Evolutionary conservation across 2,888 invertebrate genomes (phyloP).

Genomic region (Deilephila elpenor): DNA sequence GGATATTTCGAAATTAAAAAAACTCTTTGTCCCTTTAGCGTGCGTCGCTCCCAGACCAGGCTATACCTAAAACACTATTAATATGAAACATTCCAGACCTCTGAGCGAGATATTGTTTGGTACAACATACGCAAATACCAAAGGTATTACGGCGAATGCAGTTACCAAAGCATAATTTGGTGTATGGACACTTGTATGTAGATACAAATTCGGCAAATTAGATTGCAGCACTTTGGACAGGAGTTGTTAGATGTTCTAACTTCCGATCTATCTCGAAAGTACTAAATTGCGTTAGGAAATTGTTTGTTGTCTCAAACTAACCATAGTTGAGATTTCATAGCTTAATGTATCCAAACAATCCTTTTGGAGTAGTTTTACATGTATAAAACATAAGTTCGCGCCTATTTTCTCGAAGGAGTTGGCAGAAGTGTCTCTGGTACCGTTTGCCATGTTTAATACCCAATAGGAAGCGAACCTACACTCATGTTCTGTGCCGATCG

Average conservation of each 20-base stretch:
- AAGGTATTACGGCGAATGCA: background rate
- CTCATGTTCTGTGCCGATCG: no score
- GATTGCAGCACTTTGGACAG: slow-evolving; percentile 45
- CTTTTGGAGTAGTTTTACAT: background rate
- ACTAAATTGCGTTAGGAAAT: slow-evolving; percentile 54
- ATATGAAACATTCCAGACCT: slow-evolving; percentile 36
- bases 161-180: background rate
- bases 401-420: no score
- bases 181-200: background rate
- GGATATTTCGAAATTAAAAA: background rate
- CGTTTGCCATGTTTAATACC: no score
- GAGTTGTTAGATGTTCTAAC: slow-evolving; percentile 49
- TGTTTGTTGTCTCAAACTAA: slow-evolving; percentile 41
- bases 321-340: slow-evolving; percentile 9
- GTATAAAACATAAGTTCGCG: no score
- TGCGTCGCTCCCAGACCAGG: background rate
- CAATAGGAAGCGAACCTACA: no score
- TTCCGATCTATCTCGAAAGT: slow-evolving; percentile 48
- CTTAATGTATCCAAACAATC: background rate
- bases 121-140: slow-evolving; percentile 2
- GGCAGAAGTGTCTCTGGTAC: no score
- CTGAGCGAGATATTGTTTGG: background rate
- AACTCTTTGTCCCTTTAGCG: background rate
- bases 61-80: slow-evolving; percentile 38
- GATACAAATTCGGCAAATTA: slow-evolving; percentile 6